phyloP scores from a whole-genome alignment of 1,140 invertebrate genomes.

The Drosophila ananassae region DNA sequence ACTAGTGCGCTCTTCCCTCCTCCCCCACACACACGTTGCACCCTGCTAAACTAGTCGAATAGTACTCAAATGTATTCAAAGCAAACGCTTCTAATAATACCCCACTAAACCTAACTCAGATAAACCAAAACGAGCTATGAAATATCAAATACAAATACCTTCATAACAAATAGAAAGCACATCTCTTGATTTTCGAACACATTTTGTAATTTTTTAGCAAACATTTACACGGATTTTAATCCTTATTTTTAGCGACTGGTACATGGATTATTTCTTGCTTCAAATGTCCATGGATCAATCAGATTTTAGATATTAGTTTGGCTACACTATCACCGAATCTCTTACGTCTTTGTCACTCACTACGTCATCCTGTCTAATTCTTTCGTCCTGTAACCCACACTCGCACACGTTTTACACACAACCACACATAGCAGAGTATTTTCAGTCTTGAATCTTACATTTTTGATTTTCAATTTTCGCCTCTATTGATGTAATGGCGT shows the following conservation, averaged over 20 bases:
- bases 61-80: conserved; percentile 60
- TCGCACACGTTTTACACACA: conserved; percentile 39
- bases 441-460: conserved; percentile 43
- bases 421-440: conserved; percentile 26
- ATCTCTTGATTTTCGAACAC: conserved; percentile 55
- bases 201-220: conserved; percentile 19
- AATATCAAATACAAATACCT: conserved; percentile 78
- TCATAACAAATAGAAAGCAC: conserved; percentile 81
- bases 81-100: conserved; percentile 64
- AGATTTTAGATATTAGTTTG: background rate
- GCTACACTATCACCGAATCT: conserved; percentile 22
- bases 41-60: conserved; percentile 59
- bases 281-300: conserved; percentile 17
- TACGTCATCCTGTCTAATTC: conserved; percentile 29
- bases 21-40: conserved; percentile 69
- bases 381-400: conserved; percentile 49
- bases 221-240: conserved; percentile 14
- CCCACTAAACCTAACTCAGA: conserved; percentile 67
- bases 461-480: conserved; percentile 51
- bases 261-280: conserved; percentile 10
- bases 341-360: conserved; percentile 29
- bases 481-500: conserved; percentile 39
- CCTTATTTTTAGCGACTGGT: background rate
- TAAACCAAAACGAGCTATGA: conserved; percentile 74
- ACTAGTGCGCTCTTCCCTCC: conserved; percentile 69